These are phyloP conservation scores for Clarias magur DNA, from an alignment of 2,113 vertebrate species.

Conservation along the genomic window DNA sequence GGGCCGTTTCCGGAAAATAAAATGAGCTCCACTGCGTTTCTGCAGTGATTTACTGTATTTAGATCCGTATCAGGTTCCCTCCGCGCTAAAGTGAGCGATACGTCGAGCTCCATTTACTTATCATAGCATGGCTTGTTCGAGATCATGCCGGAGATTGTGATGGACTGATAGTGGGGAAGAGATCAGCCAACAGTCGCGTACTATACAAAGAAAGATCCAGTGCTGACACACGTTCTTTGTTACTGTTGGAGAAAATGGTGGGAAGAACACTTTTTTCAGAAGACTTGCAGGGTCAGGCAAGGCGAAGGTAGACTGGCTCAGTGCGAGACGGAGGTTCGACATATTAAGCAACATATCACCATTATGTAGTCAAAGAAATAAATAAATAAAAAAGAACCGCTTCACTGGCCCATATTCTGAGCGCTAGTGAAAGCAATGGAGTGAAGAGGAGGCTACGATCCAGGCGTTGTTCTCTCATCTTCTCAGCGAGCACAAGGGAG, in stretches of 20 bases:
- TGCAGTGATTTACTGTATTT: slow-evolving; percentile 43
- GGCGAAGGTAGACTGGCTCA: neutral
- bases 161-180: slow-evolving; percentile 39
- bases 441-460: slow-evolving; percentile 12
- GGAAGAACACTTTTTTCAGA: neutral
- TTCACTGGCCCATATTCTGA: neutral
- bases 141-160: slow-evolving; percentile 32
- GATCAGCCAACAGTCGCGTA: slow-evolving; percentile 25
- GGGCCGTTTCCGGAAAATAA: neutral
- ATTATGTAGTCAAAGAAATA: slow-evolving; percentile 3
- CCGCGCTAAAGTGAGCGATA: slow-evolving; percentile 19
- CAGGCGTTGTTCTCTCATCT: neutral
- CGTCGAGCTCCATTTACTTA: slow-evolving; percentile 38
- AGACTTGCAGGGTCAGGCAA: slow-evolving; percentile 5
- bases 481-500: slow-evolving; percentile 6
- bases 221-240: slow-evolving; percentile 12
- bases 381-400: neutral
- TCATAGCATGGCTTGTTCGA: slow-evolving; percentile 34
- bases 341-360: neutral
- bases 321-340: slow-evolving; percentile 12
- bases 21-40: neutral
- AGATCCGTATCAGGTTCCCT: slow-evolving; percentile 42
- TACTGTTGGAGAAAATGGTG: slow-evolving; percentile 12
- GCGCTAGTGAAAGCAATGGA: neutral
- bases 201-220: slow-evolving; percentile 20